Evolutionary conservation across 2,113 vertebrate genomes (phyloP).

Genomic region (Pelobates fuscus): DNA sequence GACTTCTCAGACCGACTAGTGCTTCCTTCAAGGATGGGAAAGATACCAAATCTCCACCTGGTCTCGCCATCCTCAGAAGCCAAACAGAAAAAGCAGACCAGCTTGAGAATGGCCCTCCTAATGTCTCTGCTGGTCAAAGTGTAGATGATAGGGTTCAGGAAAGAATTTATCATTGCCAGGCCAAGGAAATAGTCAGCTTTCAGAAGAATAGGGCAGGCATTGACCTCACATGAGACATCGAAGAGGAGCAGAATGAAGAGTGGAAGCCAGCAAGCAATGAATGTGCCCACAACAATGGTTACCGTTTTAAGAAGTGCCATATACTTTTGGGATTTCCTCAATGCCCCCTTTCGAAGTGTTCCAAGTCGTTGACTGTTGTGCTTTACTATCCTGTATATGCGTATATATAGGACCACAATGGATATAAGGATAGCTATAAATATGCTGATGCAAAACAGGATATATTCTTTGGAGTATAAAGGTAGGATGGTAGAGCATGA

Average conservation of each 20-base stretch:
- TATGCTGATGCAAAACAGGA: conserved; percentile 81
- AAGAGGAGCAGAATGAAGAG: conserved; percentile 83
- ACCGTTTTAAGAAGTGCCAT: conserved; percentile 83
- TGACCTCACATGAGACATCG: conserved; percentile 74
- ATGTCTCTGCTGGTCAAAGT: conserved; percentile 88
- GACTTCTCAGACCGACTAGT: conserved; percentile 73
- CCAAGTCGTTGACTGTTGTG: conserved; percentile 70
- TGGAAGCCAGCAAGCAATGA: conserved; percentile 85
- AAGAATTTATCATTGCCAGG: conserved; percentile 86
- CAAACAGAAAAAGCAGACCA: conserved; percentile 73
- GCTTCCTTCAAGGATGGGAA: conserved; percentile 75
- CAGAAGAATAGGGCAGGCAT: conserved; percentile 69
- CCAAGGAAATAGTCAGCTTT: conserved; percentile 88
- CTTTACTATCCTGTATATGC: conserved; percentile 85
- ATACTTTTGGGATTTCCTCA: conserved; percentile 73
- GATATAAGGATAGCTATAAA: conserved; percentile 76
- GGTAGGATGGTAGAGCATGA: conserved; percentile 86
- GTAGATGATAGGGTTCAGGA: conserved; percentile 90
- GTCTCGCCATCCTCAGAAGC: conserved; percentile 22
- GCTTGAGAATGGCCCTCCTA: conserved; percentile 75
- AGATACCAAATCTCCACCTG: conserved; percentile 67
- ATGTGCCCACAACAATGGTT: conserved; percentile 83
- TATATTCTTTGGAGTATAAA: conserved; percentile 84
- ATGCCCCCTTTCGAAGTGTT: conserved; percentile 56
- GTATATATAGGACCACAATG: conserved; percentile 83